Conservation (phyloP, 2,113 vertebrate genomes). For the Colossoma macropomum region DNA sequence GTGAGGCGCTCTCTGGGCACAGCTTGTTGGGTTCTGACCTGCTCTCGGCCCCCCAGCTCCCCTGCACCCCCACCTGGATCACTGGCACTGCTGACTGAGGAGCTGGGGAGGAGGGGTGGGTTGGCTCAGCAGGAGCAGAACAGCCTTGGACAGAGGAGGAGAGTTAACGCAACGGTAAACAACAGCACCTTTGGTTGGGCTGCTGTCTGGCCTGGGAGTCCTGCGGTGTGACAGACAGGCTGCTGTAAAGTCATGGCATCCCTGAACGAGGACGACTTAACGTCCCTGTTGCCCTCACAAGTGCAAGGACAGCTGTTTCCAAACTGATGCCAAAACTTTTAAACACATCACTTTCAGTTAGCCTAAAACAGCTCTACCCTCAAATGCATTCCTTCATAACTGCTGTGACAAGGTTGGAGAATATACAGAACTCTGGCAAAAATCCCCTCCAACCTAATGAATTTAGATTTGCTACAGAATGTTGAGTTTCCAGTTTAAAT, state of each 20-base stretch:
- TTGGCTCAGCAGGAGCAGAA: conserved; percentile 59
- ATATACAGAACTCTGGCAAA: neutral
- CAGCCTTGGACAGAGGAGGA: conserved; percentile 60
- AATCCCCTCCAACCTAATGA: no score
- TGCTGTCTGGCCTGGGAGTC: conserved; percentile 69
- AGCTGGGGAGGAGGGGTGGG: conserved; percentile 62
- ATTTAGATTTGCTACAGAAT: no score
- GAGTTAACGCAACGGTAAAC: conserved; percentile 68
- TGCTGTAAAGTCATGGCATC: conserved; percentile 61
- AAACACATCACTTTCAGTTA: neutral
- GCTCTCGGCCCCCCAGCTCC: conserved; percentile 15
- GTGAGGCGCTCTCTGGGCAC: conserved; percentile 63
- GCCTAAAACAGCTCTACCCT: neutral
- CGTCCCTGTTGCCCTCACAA: conserved; percentile 60
- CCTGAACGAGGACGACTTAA: conserved; percentile 59
- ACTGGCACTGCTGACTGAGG: conserved; percentile 57
- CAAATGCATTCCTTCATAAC: neutral
- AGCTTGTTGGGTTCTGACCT: conserved; percentile 79
- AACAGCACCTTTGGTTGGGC: conserved; percentile 75
- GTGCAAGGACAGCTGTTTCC: conserved; percentile 42
- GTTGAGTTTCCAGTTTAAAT: no score
- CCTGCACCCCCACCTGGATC: conserved; percentile 60
- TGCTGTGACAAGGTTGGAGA: neutral
- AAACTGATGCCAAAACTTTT: conserved; percentile 9
- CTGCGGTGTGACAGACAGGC: conserved; percentile 67